These are phyloP conservation scores for Potorous gilbertii DNA, from an alignment of 2,797 vertebrate genomes.

Conservation along the genomic window DNA sequence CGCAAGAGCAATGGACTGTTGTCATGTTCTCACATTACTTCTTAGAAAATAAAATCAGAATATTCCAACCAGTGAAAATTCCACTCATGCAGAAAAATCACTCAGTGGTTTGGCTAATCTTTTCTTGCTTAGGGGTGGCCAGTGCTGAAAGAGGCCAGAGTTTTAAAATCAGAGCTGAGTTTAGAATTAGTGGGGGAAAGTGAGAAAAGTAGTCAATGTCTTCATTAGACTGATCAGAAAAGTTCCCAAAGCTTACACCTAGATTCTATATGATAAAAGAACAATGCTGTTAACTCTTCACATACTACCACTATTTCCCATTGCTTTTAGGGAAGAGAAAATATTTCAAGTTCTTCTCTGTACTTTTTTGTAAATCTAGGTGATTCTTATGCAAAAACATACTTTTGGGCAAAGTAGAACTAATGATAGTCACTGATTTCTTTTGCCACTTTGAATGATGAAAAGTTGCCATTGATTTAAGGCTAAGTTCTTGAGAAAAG, in stretches of 20 bases:
- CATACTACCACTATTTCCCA: not conserved
- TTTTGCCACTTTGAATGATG: not conserved
- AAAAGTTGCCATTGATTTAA: not conserved
- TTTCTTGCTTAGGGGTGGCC: not conserved
- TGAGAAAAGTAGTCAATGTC: not conserved
- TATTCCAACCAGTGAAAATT: not conserved
- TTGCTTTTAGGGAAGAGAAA: not conserved
- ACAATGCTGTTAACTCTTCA: not conserved
- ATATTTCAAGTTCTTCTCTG: not conserved
- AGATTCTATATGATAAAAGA: not conserved
- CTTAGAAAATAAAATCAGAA: not conserved
- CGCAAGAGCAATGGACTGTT: not conserved
- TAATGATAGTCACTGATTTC: not conserved
- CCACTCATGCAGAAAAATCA: not conserved
- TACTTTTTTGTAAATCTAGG: not conserved
- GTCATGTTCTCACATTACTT: not conserved
- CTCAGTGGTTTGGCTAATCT: not conserved
- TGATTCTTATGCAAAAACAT: not conserved
- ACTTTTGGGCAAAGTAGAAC: not conserved
- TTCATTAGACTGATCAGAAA: not conserved
- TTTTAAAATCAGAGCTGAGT: not conserved
- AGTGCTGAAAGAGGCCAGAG: not conserved
- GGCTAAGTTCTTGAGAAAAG: not conserved
- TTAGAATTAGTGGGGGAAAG: not conserved
- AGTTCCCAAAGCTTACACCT: not conserved